Evolutionary conservation across 1,140 invertebrate genomes (phyloP).

Genomic region (Macrocentrus cingulum): DNA sequence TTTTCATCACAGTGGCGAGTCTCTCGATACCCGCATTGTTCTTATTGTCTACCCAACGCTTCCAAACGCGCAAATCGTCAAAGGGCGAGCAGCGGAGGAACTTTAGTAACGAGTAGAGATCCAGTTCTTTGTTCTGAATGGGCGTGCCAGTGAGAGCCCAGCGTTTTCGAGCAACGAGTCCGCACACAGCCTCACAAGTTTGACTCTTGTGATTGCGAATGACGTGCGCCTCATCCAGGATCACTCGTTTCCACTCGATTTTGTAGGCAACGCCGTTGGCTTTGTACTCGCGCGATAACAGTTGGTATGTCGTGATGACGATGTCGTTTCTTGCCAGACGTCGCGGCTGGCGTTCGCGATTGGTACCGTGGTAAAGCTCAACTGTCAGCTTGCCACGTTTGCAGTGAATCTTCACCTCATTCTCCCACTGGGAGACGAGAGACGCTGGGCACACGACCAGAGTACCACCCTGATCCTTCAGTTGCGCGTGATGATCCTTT

Average conservation of each 20-base stretch:
- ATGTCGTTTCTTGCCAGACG: slow-evolving; percentile 67
- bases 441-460: slow-evolving; percentile 88
- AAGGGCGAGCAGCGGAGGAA: slow-evolving; percentile 85
- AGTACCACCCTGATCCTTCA: slow-evolving; percentile 65
- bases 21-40: slow-evolving; percentile 70
- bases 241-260: slow-evolving; percentile 80
- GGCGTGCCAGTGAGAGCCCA: slow-evolving; percentile 95
- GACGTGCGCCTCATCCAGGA: slow-evolving; percentile 91
- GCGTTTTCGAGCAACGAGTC: slow-evolving; percentile 64
- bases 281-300: slow-evolving; percentile 64
- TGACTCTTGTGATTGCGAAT: slow-evolving; percentile 85
- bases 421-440: slow-evolving; percentile 82
- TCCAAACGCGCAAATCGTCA: slow-evolving; percentile 74
- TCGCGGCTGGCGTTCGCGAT: slow-evolving; percentile 67
- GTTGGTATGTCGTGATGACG: slow-evolving; percentile 78
- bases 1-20: slow-evolving; percentile 77
- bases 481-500: slow-evolving; percentile 30
- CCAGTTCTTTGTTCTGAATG: slow-evolving; percentile 89
- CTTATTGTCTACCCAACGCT: slow-evolving; percentile 73
- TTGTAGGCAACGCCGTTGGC: slow-evolving; percentile 33
- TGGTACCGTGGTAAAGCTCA: slow-evolving; percentile 78
- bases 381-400: slow-evolving; percentile 65
- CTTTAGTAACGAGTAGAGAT: slow-evolving; percentile 85
- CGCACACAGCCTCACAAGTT: slow-evolving; percentile 71
- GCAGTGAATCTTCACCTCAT: slow-evolving; percentile 73